A percentile compares a stretch with the other conserved stretches of the same genome.
Conservation (phyloP, 2,113 vertebrate genomes). For the Ictalurus furcatus region DNA sequence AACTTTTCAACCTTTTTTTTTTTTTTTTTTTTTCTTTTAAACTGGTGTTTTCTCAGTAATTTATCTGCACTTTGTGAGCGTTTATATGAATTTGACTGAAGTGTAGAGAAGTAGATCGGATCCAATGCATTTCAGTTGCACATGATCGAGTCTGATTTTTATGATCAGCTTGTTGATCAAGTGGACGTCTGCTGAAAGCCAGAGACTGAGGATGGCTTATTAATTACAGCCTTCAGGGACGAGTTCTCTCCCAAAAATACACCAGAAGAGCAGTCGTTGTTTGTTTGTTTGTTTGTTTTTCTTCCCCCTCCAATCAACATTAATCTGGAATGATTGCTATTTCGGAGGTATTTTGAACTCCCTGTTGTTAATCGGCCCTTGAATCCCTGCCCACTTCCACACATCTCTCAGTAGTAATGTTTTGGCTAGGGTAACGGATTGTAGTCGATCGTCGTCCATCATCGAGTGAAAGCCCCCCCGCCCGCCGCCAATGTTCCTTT, state of each 20-base stretch:
- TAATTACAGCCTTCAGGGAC: background rate
- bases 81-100: background rate
- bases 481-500: too few species aligned
- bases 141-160: background rate
- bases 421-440: background rate
- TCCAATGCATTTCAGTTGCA: background rate
- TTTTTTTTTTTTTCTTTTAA: background rate
- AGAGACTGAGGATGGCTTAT: background rate
- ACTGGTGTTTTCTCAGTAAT: constrained; percentile 11
- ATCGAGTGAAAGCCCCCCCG: too few species aligned
- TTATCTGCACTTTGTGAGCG: background rate
- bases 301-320: background rate
- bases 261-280: background rate
- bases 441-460: too few species aligned
- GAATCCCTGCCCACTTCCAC: background rate
- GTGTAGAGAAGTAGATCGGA: background rate
- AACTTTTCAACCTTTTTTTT: background rate
- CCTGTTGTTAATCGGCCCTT: background rate
- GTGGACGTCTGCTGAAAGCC: background rate
- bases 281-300: too few species aligned
- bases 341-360: background rate
- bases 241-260: background rate
- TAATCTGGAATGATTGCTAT: background rate
- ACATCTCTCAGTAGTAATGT: background rate
- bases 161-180: background rate